phyloP scores from a whole-genome alignment of 2,113 vertebrate genomes.

The Misgurnus mizolepis region DNA sequence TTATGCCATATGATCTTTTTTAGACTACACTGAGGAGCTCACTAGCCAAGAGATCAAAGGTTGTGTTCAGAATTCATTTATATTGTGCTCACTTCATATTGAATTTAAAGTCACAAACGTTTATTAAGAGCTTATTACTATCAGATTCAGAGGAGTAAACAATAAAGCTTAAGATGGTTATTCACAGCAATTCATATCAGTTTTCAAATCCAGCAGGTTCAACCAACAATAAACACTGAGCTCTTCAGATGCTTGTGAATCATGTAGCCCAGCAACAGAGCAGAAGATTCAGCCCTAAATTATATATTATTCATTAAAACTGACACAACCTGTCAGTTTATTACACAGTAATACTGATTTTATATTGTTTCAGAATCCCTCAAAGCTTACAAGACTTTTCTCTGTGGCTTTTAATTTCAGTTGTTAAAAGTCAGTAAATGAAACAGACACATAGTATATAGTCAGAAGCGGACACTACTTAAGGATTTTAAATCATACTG shows the following conservation, averaged over 20 bases:
- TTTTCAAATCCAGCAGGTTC: conserved; percentile 30
- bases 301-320: neutral
- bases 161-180: neutral
- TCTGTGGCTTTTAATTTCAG: too few species aligned
- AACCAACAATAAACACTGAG: conserved; percentile 49
- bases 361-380: neutral
- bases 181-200: neutral
- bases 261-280: conserved; percentile 60
- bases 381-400: neutral
- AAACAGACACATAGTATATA: too few species aligned
- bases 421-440: too few species aligned
- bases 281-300: conserved; percentile 41
- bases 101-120: neutral
- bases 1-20: too few species aligned
- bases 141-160: neutral
- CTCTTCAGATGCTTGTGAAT: conserved; percentile 43
- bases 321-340: neutral
- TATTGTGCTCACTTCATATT: neutral
- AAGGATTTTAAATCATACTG: too few species aligned
- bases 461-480: too few species aligned
- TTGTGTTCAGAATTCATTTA: neutral
- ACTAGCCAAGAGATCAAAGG: too few species aligned
- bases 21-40: too few species aligned
- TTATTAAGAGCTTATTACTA: neutral
- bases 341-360: too few species aligned